Percentiles rank a stretch among this genome's conserved stretches.
Conservation (phyloP, 2,888 invertebrate species). For the Luperina testacea region DNA sequence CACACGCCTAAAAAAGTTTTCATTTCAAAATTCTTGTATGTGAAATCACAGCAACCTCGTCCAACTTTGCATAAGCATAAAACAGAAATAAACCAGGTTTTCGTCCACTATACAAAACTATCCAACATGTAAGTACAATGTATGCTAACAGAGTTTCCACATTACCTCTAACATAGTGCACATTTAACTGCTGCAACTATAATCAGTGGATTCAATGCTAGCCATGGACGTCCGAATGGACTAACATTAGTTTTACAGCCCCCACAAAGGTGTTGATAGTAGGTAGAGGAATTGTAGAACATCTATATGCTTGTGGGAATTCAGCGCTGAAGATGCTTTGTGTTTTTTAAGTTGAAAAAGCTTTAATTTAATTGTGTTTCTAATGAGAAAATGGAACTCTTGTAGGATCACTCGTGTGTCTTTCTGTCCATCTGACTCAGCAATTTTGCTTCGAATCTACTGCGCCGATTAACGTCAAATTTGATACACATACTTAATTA, state of each 20-base stretch:
- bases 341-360: neutral
- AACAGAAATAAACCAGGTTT: slow-evolving; percentile 18
- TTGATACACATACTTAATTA: too few species aligned
- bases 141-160: slow-evolving; percentile 43
- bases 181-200: slow-evolving; percentile 52
- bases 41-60: neutral
- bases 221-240: slow-evolving; percentile 56
- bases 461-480: too few species aligned
- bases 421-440: too few species aligned
- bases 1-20: too few species aligned
- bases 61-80: neutral
- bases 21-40: too few species aligned
- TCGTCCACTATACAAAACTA: neutral
- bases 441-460: too few species aligned
- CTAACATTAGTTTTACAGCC: slow-evolving; percentile 58
- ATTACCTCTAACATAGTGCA: slow-evolving; percentile 49
- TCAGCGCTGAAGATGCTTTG: slow-evolving; percentile 3
- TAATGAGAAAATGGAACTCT: too few species aligned
- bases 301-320: slow-evolving; percentile 47
- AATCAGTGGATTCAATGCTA: slow-evolving; percentile 55
- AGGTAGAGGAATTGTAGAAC: slow-evolving; percentile 50
- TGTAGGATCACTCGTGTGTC: too few species aligned
- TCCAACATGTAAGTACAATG: slow-evolving; percentile 22
- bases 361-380: neutral
- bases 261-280: slow-evolving; percentile 57